These are phyloP conservation scores for Phlogophora meticulosa DNA, from an alignment of 2,888 invertebrate genomes.

Conservation along the genomic window DNA sequence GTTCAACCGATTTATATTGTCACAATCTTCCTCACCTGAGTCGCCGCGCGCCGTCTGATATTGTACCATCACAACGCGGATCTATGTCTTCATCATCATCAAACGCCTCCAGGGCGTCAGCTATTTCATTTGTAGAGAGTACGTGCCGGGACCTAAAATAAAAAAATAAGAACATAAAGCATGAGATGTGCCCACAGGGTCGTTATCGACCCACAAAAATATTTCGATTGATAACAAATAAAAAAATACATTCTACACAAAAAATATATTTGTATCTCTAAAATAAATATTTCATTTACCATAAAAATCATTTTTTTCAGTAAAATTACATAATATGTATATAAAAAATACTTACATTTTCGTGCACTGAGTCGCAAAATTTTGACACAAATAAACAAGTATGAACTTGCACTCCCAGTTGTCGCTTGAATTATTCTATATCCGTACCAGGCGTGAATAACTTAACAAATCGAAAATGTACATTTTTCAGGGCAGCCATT, in stretches of 20 bases:
- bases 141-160: background rate
- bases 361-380: background rate
- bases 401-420: background rate
- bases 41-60: constrained; percentile 5
- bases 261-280: background rate
- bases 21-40: constrained; percentile 7
- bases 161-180: background rate
- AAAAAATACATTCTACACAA: background rate
- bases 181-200: constrained; percentile 4
- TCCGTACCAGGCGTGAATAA: constrained; percentile 1
- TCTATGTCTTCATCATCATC: background rate
- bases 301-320: background rate
- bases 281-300: background rate
- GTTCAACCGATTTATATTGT: background rate
- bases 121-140: background rate
- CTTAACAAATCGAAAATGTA: constrained; percentile 1
- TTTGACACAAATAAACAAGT: background rate
- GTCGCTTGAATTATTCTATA: background rate
- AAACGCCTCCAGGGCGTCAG: background rate
- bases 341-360: background rate
- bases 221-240: background rate
- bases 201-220: background rate
- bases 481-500: background rate
- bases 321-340: constrained; percentile 1
- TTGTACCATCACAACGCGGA: background rate